Percentiles rank a stretch among this genome's conserved stretches.
phyloP scores from a whole-genome alignment of 2,113 vertebrate species.

The Burhinus bistriatus region DNA sequence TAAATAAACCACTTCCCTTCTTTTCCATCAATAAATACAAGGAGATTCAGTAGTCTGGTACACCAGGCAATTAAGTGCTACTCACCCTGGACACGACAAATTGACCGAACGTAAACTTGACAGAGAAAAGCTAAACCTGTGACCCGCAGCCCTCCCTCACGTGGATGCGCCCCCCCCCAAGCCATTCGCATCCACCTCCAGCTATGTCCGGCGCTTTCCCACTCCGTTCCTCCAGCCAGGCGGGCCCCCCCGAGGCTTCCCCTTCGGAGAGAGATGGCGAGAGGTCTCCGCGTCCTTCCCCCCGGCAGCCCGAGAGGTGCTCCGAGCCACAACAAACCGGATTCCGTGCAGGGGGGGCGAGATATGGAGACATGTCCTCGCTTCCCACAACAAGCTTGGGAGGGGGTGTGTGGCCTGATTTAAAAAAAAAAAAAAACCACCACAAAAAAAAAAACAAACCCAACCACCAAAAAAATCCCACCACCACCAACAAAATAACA shows the following conservation, averaged over 20 bases:
- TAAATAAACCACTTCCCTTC: neutral
- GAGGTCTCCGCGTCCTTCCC: neutral
- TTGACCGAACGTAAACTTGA: neutral
- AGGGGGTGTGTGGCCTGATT: neutral
- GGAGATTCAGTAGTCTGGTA: neutral
- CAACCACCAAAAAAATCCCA: no score
- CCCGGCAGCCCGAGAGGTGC: neutral
- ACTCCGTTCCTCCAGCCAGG: no score
- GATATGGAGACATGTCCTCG: constrained; percentile 7
- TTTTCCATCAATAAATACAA: neutral
- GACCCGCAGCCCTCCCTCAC: neutral
- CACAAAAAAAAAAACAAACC: neutral
- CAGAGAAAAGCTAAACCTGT: neutral
- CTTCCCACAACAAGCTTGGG: neutral
- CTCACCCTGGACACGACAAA: neutral
- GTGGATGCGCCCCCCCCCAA: neutral
- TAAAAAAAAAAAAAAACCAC: neutral
- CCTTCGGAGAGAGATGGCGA: neutral
- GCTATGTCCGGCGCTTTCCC: neutral
- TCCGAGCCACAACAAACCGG: neutral
- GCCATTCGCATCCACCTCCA: neutral
- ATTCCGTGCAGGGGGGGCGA: neutral
- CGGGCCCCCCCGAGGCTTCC: neutral
- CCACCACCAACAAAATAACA: no score
- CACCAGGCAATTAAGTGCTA: neutral